Percentiles rank a stretch among this genome's conserved stretches.
Conservation (phyloP, 2,888 invertebrate genomes). For the Dolomedes plantarius region DNA sequence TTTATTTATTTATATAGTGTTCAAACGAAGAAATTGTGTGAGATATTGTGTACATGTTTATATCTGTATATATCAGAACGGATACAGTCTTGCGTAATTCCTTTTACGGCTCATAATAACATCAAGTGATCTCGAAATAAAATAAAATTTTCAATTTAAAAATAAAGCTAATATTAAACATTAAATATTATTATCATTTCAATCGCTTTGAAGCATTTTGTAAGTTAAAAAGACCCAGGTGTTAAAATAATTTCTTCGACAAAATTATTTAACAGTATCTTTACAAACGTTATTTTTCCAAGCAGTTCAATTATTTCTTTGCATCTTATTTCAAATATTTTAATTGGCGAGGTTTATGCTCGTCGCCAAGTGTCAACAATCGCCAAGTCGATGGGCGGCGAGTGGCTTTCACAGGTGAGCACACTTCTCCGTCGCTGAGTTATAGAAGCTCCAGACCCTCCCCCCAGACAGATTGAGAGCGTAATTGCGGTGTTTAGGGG, state of each 20-base stretch:
- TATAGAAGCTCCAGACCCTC: constrained; percentile 36
- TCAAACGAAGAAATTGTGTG: no score
- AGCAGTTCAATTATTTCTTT: constrained; percentile 6
- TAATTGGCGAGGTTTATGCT: constrained; percentile 5
- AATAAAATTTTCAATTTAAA: no score
- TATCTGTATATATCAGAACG: no score
- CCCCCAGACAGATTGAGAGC: constrained; percentile 68
- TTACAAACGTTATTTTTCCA: neutral
- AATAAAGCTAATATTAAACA: no score
- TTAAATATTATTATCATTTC: no score
- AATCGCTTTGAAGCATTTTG: no score
- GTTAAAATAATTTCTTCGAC: neutral
- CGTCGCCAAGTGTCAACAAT: constrained; percentile 56
- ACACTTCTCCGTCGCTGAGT: constrained; percentile 51
- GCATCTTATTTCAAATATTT: constrained; percentile 1
- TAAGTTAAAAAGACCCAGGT: neutral
- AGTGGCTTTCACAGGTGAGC: constrained; percentile 68
- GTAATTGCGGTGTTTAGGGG: constrained; percentile 55
- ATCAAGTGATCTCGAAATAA: no score
- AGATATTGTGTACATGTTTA: no score
- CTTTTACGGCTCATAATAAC: no score
- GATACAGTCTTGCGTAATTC: no score
- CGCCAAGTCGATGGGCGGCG: constrained; percentile 63
- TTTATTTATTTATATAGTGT: no score
- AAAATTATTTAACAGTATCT: constrained; percentile 3